Evolutionary conservation across 2,797 vertebrate genomes (phyloP), one percentile per base, ranked within the genome.

Genomic region (Microctenopoma stevenorrisi): DNA sequence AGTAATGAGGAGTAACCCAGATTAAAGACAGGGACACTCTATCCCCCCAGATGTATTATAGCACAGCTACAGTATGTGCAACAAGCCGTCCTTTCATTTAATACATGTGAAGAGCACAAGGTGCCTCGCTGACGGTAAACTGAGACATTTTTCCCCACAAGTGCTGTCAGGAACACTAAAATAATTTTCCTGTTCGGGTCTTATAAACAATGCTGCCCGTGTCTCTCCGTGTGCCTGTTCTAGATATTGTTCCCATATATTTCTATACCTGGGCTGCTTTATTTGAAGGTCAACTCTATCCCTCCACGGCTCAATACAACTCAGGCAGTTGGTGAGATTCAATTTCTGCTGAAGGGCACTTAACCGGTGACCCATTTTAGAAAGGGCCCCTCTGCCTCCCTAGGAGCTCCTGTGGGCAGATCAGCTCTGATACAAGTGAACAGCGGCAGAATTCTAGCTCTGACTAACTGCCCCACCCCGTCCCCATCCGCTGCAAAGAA

Each of bases 341-440:
- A 88, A 88, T 92, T 90, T 88, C 82, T 91, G 86, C 88, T 94
- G 88, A 92, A 93, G 92, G 90, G 88, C 90, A 91, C 87, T 91
- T 92, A 88, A 91, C 74, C 81, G 83, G 89, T 94, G 93, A 94
- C 89, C 92, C 88, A 91, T 91, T 94, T 94, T 84, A 86, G 82
- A 90, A 90, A 91, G 2, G 1, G 57, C 84, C 85, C 82, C 84
- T 76, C 64, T 88, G 86, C 81, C 79, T 74, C 88, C 81, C 83
- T 79, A 71, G 68, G 84, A 64, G 81, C 81, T 81, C 55, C 75
- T 76, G 75, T 83, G 74, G 80, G 66, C 51, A 68, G 83, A 73
- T 81, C 83, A 69, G 76, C 67, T 79, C 78, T 75, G 53, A 86
- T 84, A 88, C 76, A 88, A 85, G 84, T 85, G 77, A 87, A 81